Evolutionary conservation across 2,113 vertebrate species (phyloP).

Genomic region (Solenodon paradoxus): DNA sequence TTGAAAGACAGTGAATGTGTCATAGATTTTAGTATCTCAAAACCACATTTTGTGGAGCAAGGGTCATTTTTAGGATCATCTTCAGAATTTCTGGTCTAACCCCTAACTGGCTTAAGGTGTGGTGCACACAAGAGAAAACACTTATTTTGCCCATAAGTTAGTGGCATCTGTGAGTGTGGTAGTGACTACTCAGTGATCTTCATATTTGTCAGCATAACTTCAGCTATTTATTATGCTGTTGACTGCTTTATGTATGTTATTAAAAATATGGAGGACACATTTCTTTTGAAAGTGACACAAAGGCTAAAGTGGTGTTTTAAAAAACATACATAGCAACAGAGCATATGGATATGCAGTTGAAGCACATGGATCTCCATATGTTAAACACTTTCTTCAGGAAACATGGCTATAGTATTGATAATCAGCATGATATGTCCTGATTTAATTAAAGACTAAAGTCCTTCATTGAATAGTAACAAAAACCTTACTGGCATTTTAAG

Average conservation of each 20-base stretch:
- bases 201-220: neutral
- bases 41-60: neutral
- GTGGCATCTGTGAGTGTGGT: neutral
- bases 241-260: neutral
- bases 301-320: slow-evolving; percentile 73
- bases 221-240: neutral
- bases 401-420: slow-evolving; percentile 54
- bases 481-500: slow-evolving; percentile 23
- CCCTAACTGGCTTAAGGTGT: neutral
- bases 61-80: neutral
- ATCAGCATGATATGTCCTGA: slow-evolving; percentile 51
- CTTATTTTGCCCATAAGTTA: neutral
- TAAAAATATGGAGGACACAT: neutral
- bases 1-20: neutral
- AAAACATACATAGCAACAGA: slow-evolving; percentile 70
- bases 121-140: neutral
- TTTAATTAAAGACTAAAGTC: slow-evolving; percentile 63
- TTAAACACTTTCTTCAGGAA: slow-evolving; percentile 75
- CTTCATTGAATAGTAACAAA: slow-evolving; percentile 49
- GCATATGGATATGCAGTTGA: slow-evolving; percentile 77
- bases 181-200: neutral
- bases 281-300: slow-evolving; percentile 60
- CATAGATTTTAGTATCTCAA: neutral
- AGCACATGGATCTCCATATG: slow-evolving; percentile 80
- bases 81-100: neutral